phyloP scores from a whole-genome alignment of 2,888 invertebrate genomes.

The Platerodrilus igneus region DNA sequence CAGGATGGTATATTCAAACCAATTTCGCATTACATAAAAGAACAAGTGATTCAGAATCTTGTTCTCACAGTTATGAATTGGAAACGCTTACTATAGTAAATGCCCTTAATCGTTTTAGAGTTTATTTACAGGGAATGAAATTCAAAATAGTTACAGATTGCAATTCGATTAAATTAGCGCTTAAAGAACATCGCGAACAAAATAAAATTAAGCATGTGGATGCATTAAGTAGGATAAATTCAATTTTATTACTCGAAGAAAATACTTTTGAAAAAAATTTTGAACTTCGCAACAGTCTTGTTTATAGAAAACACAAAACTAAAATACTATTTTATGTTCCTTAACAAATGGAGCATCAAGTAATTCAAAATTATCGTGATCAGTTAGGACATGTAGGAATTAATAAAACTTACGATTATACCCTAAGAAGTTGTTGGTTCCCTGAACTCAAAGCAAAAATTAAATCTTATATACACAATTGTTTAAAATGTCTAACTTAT shows the following conservation, averaged over 20 bases:
- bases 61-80: constrained; percentile 36
- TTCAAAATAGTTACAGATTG: constrained; percentile 34
- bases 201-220: constrained; percentile 34
- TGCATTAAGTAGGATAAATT: constrained; percentile 33
- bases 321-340: neutral
- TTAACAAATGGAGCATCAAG: neutral
- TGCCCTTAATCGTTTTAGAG: constrained; percentile 23
- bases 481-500: constrained; percentile 1
- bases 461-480: constrained; percentile 1
- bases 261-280: constrained; percentile 25
- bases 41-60: constrained; percentile 30
- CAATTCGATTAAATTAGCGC: constrained; percentile 27
- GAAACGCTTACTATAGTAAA: constrained; percentile 32
- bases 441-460: neutral
- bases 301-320: neutral
- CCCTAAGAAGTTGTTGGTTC: constrained; percentile 3
- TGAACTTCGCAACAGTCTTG: constrained; percentile 12
- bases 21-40: constrained; percentile 35
- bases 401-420: neutral
- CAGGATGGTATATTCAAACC: constrained; percentile 32
- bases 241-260: constrained; percentile 26
- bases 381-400: constrained; percentile 33
- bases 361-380: constrained; percentile 30
- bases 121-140: constrained; percentile 31
- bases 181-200: constrained; percentile 17